Conservation (phyloP, 2,113 vertebrate species). For the rabbit (Oryctolagus cuniculus) region mOryCun1.1 NC_091432.1:124871001-124871500, state of each 20-base stretch:
- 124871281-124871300: conserved; percentile 21
- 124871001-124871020: too few relatives aligned
- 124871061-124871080: background rate
- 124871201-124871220: background rate
- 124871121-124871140: background rate
- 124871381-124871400: conserved; percentile 16
- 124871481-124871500: conserved; percentile 23
- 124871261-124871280: conserved; percentile 23
- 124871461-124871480: conserved; percentile 1
- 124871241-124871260: background rate
- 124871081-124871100: background rate
- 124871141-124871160: background rate
- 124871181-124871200: background rate
- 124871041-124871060: too few relatives aligned
- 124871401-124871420: background rate
- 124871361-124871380: conserved; percentile 36
- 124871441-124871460: background rate
- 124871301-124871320: conserved; percentile 46
- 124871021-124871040: too few relatives aligned
- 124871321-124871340: conserved; percentile 37
- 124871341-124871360: conserved; percentile 57
- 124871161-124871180: background rate
- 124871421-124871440: conserved; percentile 35
- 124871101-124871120: background rate
- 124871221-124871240: background rate